A percentile compares a stretch with the other conserved stretches of the same genome.
Evolutionary conservation across 2,888 invertebrate genomes (phyloP).

Genomic region (Imbricaverruca yamaguchii): DNA sequence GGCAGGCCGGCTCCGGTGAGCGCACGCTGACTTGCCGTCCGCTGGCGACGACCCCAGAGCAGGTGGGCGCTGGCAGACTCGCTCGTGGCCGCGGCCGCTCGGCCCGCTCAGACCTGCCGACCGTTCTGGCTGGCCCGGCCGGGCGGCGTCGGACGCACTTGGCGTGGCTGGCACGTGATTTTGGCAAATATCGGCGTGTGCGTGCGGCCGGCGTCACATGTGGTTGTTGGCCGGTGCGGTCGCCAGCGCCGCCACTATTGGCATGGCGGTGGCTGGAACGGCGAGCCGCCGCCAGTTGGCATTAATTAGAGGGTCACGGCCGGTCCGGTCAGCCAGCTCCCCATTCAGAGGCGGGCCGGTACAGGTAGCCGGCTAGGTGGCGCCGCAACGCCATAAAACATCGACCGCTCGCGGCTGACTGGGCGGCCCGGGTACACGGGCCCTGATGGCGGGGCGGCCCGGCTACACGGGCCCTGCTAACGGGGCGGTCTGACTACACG

Average conservation of each 20-base stretch:
- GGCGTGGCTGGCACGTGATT: not conserved
- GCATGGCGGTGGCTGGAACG: conserved; percentile 2
- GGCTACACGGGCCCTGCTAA: not conserved
- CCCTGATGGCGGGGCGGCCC: too few species aligned
- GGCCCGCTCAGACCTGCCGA: too few species aligned
- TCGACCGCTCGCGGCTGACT: not conserved
- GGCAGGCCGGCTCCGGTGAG: too few species aligned
- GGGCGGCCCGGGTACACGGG: not conserved
- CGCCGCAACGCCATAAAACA: not conserved
- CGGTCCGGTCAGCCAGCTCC: not conserved
- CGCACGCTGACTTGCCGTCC: too few species aligned
- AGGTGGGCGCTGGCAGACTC: too few species aligned
- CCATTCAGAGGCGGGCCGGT: not conserved
- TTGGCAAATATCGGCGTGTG: not conserved
- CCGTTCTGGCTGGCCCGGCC: too few species aligned
- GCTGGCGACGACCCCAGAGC: too few species aligned
- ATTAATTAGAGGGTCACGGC: conserved; percentile 19
- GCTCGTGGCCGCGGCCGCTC: too few species aligned
- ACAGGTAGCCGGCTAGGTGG: not conserved
- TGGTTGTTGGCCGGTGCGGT: conserved; percentile 3
- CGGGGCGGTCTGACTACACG: not conserved
- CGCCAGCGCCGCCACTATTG: not conserved
- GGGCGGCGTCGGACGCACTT: too few species aligned
- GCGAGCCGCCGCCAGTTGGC: conserved; percentile 15
- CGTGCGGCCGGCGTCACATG: conserved; percentile 16